Evolutionary conservation across 2,113 vertebrate genomes (phyloP).

Genomic region (Mungos mungo): DNA sequence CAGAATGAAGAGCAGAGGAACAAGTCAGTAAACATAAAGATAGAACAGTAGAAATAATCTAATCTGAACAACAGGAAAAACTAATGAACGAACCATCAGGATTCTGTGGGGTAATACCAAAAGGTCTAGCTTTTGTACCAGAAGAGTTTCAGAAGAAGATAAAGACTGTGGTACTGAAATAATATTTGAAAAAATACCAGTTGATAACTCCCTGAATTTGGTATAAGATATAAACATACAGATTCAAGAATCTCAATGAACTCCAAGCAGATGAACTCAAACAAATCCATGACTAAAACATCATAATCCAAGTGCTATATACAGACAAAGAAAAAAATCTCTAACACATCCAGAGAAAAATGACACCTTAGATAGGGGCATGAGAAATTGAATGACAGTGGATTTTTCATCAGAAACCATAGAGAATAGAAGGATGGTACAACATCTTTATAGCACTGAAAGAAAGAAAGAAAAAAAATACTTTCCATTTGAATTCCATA

Average conservation of each 20-base stretch:
- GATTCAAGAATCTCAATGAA: neutral
- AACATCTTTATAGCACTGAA: neutral
- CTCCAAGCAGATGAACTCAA: neutral
- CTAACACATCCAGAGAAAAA: neutral
- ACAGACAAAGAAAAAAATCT: neutral
- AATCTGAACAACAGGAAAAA: neutral
- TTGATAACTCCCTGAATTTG: neutral
- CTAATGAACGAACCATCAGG: neutral
- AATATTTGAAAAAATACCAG: neutral
- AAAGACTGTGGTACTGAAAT: neutral
- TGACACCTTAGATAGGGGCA: neutral
- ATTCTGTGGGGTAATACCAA: neutral
- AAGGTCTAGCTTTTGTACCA: neutral
- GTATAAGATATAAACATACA: neutral
- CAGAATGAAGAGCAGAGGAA: neutral
- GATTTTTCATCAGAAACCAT: neutral
- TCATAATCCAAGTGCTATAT: neutral
- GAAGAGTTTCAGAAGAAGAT: neutral
- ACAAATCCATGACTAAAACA: neutral
- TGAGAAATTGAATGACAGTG: neutral
- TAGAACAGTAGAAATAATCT: neutral
- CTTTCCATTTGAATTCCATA: neutral
- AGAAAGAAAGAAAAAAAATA: neutral
- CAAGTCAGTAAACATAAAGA: neutral
- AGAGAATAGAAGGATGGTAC: neutral